Conservation (phyloP, 2,113 vertebrate species). For the Jaculus jaculus region DNA sequence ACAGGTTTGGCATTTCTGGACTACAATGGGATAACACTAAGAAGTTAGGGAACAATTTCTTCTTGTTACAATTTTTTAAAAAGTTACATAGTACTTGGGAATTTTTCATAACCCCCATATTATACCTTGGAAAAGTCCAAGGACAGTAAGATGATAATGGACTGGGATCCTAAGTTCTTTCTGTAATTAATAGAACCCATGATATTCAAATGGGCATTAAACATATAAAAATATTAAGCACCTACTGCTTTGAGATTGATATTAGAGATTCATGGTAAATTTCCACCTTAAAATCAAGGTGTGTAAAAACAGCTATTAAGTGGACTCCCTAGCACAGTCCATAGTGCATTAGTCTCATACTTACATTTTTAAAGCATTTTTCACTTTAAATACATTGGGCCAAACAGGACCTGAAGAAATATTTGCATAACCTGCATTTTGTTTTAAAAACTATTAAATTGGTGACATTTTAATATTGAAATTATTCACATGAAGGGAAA, state of each 20-base stretch:
- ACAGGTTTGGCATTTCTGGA: conserved; percentile 64
- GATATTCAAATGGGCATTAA: conserved; percentile 68
- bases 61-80: conserved; percentile 3
- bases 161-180: not conserved
- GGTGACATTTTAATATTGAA: conserved; percentile 36
- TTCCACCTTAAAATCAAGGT: conserved; percentile 60
- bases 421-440: conserved; percentile 26
- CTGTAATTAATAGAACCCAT: conserved; percentile 62
- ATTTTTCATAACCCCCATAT: conserved; percentile 69
- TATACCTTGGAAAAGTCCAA: conserved; percentile 55
- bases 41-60: conserved; percentile 46
- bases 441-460: conserved; percentile 27
- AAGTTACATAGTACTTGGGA: conserved; percentile 61
- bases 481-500: conserved; percentile 18
- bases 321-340: too few relatives aligned
- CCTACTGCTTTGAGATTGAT: conserved; percentile 64
- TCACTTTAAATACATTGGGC: not conserved
- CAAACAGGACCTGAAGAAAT: conserved; percentile 23
- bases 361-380: conserved; percentile 19
- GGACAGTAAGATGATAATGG: conserved; percentile 44
- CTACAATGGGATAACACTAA: conserved; percentile 40
- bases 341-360: too few relatives aligned
- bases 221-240: conserved; percentile 76
- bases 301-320: not conserved
- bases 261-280: conserved; percentile 71